A percentile compares a stretch with the other conserved stretches of the same genome.
phyloP scores from a whole-genome alignment of 2,888 invertebrate genomes.

The Flabesymbios commensalis region DNA sequence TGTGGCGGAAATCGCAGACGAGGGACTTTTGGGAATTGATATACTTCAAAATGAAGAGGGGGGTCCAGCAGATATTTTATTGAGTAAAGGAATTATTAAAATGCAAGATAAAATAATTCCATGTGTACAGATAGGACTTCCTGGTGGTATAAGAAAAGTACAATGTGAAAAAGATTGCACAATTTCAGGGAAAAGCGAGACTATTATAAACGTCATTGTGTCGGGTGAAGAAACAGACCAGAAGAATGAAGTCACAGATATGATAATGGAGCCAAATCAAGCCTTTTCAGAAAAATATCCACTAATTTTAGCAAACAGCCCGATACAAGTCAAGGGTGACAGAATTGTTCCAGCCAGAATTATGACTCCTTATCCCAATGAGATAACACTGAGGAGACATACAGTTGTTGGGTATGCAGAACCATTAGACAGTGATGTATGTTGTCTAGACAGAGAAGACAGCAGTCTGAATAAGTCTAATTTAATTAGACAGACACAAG shows the following conservation, averaged over 20 bases:
- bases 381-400: not conserved
- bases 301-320: not conserved
- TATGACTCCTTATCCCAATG: not conserved
- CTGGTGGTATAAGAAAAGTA: not conserved
- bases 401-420: too few species aligned
- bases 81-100: not conserved
- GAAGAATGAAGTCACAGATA: too few species aligned
- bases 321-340: not conserved
- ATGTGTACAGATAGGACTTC: not conserved
- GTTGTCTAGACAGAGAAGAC: too few species aligned
- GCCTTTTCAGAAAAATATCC: too few species aligned
- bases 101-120: not conserved
- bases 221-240: not conserved
- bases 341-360: not conserved
- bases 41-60: not conserved
- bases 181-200: constrained; percentile 2
- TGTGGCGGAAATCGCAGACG: too few species aligned
- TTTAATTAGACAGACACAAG: too few species aligned
- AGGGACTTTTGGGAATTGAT: not conserved
- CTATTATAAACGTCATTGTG: not conserved
- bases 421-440: too few species aligned
- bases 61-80: not conserved
- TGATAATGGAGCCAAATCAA: too few species aligned
- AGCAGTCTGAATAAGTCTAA: too few species aligned
- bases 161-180: not conserved